phyloP scores from a whole-genome alignment of 37 sponge, comb jelly and placozoan species.

The Beroe ovata region DNA sequence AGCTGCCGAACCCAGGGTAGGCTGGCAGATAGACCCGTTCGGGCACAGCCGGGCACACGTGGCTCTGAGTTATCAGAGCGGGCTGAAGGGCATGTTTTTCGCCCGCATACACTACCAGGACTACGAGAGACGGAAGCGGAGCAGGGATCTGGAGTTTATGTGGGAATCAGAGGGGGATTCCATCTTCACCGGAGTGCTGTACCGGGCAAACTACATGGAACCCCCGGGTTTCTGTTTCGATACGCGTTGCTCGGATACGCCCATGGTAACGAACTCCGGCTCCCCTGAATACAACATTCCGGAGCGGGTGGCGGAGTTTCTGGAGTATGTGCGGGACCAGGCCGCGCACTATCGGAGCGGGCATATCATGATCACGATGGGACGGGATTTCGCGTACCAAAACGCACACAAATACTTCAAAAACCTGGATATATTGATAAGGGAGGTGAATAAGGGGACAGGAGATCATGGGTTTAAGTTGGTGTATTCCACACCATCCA shows the following conservation, averaged over 20 bases:
- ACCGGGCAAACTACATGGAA: background rate
- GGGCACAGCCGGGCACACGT: constrained; percentile 81
- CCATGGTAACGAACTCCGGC: constrained; percentile 77
- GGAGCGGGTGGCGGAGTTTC: constrained; percentile 64
- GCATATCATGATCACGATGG: constrained; percentile 96
- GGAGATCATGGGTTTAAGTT: constrained; percentile 67
- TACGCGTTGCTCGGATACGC: constrained; percentile 72
- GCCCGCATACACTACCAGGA: constrained; percentile 82
- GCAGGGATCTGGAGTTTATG: constrained; percentile 73
- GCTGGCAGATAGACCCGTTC: constrained; percentile 77
- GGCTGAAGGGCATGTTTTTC: constrained; percentile 89
- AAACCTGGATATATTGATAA: constrained; percentile 90
- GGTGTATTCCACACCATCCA: constrained; percentile 93
- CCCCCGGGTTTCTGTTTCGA: constrained; percentile 86
- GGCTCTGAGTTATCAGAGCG: constrained; percentile 78
- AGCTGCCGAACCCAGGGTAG: background rate
- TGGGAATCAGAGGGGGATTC: constrained; percentile 7
- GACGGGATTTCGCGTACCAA: constrained; percentile 85
- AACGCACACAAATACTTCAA: constrained; percentile 79
- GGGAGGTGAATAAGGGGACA: constrained; percentile 72
- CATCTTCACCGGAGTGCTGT: constrained; percentile 83
- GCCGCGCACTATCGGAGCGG: constrained; percentile 71
- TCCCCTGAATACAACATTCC: constrained; percentile 81
- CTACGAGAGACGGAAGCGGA: constrained; percentile 61
- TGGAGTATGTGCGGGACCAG: constrained; percentile 59